phyloP scores from a whole-genome alignment of 1,140 invertebrate genomes.

The Chymomyza costata region DNA sequence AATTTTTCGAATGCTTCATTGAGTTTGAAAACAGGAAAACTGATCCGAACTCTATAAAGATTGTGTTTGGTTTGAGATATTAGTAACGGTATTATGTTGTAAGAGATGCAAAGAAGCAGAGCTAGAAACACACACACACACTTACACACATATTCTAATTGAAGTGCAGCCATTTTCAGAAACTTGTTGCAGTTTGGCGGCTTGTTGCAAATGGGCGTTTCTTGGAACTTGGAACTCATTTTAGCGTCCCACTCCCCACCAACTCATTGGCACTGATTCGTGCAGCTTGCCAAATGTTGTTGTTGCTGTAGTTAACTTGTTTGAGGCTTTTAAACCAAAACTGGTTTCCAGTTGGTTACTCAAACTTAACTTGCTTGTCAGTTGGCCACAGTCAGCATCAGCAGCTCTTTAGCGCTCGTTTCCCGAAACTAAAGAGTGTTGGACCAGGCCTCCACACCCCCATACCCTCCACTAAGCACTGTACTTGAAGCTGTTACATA shows the following conservation, averaged over 20 bases:
- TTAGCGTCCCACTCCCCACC: conserved; percentile 22
- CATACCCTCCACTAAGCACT: conserved; percentile 1
- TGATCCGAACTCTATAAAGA: conserved; percentile 12
- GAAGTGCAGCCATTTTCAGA: no score
- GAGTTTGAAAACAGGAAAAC: conserved; percentile 22
- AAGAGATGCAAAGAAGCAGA: no score
- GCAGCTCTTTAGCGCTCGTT: conserved; percentile 71
- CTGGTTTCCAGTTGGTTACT: conserved; percentile 49
- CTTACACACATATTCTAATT: no score
- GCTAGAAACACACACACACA: no score
- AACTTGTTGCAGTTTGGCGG: background rate
- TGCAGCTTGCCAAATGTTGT: conserved; percentile 59
- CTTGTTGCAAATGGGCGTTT: conserved; percentile 41
- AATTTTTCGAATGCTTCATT: conserved; percentile 35
- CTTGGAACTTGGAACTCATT: conserved; percentile 21
- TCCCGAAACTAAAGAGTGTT: conserved; percentile 60
- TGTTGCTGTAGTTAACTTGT: conserved; percentile 56
- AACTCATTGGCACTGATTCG: conserved; percentile 71
- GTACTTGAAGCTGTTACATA: background rate
- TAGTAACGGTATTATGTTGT: no score
- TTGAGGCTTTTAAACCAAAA: conserved; percentile 39
- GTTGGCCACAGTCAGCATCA: conserved; percentile 47
- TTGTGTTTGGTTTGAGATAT: background rate
- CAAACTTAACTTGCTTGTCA: conserved; percentile 35
- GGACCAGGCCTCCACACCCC: conserved; percentile 39